Percentiles rank a stretch among this genome's conserved stretches.
Conservation (phyloP, 2,888 invertebrate genomes). For the Ellobium chinense region DNA sequence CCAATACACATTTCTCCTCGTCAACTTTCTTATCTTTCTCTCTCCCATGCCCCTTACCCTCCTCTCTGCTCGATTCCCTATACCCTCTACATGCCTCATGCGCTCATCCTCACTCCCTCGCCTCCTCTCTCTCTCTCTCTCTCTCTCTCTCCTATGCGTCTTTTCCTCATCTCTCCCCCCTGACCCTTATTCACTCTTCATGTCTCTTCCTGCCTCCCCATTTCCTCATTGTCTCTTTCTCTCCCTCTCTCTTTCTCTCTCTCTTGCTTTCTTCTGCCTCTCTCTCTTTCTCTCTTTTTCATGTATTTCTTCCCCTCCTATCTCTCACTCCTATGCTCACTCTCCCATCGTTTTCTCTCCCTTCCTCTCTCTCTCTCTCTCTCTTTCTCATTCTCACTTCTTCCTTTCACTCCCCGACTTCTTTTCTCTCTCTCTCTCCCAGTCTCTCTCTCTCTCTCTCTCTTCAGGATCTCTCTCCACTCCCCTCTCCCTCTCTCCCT, state of each 20-base stretch:
- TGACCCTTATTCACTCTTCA: not conserved
- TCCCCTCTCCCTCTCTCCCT: not conserved
- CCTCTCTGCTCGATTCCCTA: too few species aligned
- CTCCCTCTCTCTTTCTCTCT: not conserved
- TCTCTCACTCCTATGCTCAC: not conserved
- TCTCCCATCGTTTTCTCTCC: not conserved
- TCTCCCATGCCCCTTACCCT: too few species aligned
- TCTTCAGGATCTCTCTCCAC: too few species aligned
- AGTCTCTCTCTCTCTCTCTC: not conserved
- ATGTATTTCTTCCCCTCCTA: not conserved
- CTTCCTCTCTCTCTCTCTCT: not conserved
- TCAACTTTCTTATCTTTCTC: not conserved
- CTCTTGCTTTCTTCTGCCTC: not conserved
- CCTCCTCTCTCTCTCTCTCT: conserved; percentile 12
- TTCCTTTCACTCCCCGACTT: not conserved
- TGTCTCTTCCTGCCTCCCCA: not conserved
- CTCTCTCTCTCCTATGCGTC: not conserved
- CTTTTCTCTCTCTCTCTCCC: not conserved
- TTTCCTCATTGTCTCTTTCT: not conserved
- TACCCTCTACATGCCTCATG: not conserved
- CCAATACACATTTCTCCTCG: too few species aligned
- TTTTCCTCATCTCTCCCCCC: not conserved
- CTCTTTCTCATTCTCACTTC: not conserved
- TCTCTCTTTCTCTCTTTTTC: not conserved
- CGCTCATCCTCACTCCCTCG: not conserved